phyloP scores from a whole-genome alignment of 2,113 vertebrate genomes.

The Callopanchax toddi region DNA sequence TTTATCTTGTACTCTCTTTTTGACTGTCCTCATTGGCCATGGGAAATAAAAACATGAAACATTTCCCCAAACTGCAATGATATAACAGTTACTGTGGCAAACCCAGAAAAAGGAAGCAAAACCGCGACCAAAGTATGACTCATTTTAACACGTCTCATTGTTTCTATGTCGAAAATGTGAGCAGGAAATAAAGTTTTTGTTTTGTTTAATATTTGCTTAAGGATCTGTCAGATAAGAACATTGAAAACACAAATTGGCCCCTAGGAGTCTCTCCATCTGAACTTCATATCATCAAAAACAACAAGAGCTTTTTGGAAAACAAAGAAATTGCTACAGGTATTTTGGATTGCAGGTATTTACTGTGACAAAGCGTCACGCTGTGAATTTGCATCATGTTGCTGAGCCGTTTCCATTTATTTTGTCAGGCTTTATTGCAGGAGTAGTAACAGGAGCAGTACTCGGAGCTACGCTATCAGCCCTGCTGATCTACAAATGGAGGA shows the following conservation, averaged over 20 bases:
- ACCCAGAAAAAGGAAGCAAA: not conserved
- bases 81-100: not conserved
- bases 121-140: slow-evolving; percentile 12
- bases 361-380: not conserved
- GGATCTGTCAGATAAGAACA: slow-evolving; percentile 20
- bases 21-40: not conserved
- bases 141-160: not conserved
- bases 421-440: slow-evolving; percentile 86
- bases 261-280: not conserved
- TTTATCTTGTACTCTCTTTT: not conserved
- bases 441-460: slow-evolving; percentile 80
- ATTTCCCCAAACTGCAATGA: no score
- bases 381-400: not conserved
- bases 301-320: slow-evolving; percentile 78
- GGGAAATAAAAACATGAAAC: slow-evolving; percentile 9
- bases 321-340: slow-evolving; percentile 85
- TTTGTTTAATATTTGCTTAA: slow-evolving; percentile 49
- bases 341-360: not conserved
- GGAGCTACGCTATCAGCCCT: slow-evolving; percentile 80
- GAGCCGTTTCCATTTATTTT: not conserved
- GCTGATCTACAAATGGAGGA: slow-evolving; percentile 88
- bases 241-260: not conserved
- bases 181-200: not conserved
- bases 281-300: slow-evolving; percentile 34
- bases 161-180: not conserved